Evolutionary conservation across 2,888 invertebrate species (phyloP), one percentile per base, ranked within the genome.

Genomic region (Ditula angustiorana): DNA sequence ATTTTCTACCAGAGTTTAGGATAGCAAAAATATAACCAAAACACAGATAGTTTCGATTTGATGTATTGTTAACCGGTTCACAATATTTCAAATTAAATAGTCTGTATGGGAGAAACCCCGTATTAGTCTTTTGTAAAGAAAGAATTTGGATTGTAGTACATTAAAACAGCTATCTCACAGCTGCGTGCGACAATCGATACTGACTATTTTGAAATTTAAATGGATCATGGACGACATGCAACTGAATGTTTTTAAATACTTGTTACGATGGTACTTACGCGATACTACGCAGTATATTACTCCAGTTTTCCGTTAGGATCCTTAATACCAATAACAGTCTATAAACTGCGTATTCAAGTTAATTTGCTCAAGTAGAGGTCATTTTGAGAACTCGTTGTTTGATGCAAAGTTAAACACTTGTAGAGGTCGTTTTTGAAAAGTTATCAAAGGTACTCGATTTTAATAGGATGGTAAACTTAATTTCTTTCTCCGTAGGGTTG

Each of bases 141-240:
- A n/a, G n/a, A n/a, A n/a, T n/a, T n/a, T n/a, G n/a, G n/a, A n/a
- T n/a, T n/a, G 47, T 24, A 11, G 30, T 30, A 28, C n/a, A n/a
- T n/a, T 19, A 19, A n/a, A 19, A 4, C 13, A 21, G 5, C 10
- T 5, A 30, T 28, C n/a, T 11, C 19, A 11, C 11, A 19, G 28
- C 4, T 5, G 28, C 11, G 26, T 2, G 26, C 13, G 28, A 28
- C 28, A 26, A 19, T 19, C 28, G 49, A 50, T 50, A 28, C 19
- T 11, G 16, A 47, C 8, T 63, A 23, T 47, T 64, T 67, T 69
- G 63, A 60, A 57, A 66, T 56, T 61, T 52, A 52, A 30, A 33
- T 33, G 11, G 21, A n/a, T 52, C 28, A n/a, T 28, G 13, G 5
- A n/a, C 41, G 2, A 41, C 49, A 28, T 49, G 16, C 49, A 49